These are phyloP conservation scores for Rhodophaea formosa DNA, from an alignment of 2,888 invertebrate species.

Conservation along the genomic window DNA sequence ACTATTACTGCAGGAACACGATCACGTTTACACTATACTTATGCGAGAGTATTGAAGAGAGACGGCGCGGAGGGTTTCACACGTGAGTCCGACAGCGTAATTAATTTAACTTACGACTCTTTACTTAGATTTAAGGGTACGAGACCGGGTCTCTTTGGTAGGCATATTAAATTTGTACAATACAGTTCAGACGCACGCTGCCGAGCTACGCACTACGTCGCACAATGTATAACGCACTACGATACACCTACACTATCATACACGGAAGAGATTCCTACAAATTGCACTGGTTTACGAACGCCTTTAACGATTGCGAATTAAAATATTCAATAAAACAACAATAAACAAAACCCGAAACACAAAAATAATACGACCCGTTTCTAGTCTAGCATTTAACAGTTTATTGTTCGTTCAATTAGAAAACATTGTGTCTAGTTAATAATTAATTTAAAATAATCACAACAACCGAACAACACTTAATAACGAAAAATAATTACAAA, in stretches of 20 bases:
- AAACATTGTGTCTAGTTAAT: conserved; percentile 66
- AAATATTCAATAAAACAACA: conserved; percentile 77
- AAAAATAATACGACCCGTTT: conserved; percentile 81
- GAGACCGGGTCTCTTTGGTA: conserved; percentile 83
- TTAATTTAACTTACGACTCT: conserved; percentile 75
- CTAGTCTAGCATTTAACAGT: conserved; percentile 77
- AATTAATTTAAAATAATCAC: conserved; percentile 76
- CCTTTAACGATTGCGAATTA: conserved; percentile 75
- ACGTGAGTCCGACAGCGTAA: conserved; percentile 64
- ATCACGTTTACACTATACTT: conserved; percentile 80
- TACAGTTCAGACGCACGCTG: conserved; percentile 65
- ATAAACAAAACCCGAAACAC: conserved; percentile 74
- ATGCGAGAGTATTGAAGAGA: conserved; percentile 78
- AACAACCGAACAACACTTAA: conserved; percentile 82
- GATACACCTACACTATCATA: conserved; percentile 77
- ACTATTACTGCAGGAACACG: conserved; percentile 81
- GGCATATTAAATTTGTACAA: conserved; percentile 81
- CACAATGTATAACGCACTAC: conserved; percentile 71
- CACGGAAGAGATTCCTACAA: conserved; percentile 81
- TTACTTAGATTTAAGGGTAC: conserved; percentile 80
- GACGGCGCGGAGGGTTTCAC: conserved; percentile 75
- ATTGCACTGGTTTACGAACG: conserved; percentile 81
- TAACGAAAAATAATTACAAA: conserved; percentile 79
- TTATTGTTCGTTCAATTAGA: conserved; percentile 72
- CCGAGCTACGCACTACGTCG: conserved; percentile 56